phyloP scores from a whole-genome alignment of 2,888 invertebrate species.

The Meganola albula region DNA sequence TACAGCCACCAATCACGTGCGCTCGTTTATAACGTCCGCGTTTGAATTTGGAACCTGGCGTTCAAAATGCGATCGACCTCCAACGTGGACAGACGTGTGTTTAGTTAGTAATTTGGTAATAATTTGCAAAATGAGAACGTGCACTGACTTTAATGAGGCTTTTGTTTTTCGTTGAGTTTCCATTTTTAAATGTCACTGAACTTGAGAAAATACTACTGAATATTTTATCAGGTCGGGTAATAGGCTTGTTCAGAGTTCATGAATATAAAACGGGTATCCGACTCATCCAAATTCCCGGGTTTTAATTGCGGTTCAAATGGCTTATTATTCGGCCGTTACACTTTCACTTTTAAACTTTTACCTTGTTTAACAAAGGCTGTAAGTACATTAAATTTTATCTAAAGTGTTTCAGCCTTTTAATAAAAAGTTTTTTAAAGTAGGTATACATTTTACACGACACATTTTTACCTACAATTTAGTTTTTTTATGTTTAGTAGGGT shows the following conservation, averaged over 20 bases:
- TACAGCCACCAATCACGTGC: conserved; percentile 53
- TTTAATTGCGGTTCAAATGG: conserved; percentile 21
- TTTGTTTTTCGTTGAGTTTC: conserved; percentile 31
- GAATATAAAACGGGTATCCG: conserved; percentile 42
- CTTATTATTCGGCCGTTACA: conserved; percentile 12
- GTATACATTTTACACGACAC: too few species aligned
- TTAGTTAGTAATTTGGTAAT: conserved; percentile 51
- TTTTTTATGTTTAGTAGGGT: too few species aligned
- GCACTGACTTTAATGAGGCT: conserved; percentile 26
- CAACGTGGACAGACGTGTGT: conserved; percentile 48
- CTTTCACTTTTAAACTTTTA: conserved; percentile 15
- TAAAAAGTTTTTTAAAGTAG: too few species aligned
- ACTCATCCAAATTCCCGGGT: conserved; percentile 15
- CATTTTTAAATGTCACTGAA: conserved; percentile 48
- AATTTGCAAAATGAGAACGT: conserved; percentile 45
- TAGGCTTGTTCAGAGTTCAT: conserved; percentile 35
- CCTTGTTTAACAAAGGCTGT: conserved; percentile 11
- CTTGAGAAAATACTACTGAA: conserved; percentile 49
- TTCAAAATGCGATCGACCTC: conserved; percentile 43
- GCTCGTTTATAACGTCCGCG: conserved; percentile 34
- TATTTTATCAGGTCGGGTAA: conserved; percentile 45
- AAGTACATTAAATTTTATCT: too few species aligned
- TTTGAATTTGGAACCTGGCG: conserved; percentile 53
- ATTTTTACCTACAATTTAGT: too few species aligned
- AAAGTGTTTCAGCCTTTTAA: too few species aligned